These are phyloP conservation scores for Plecotus auritus DNA, from an alignment of 2,113 vertebrate species.

Conservation along the genomic window DNA sequence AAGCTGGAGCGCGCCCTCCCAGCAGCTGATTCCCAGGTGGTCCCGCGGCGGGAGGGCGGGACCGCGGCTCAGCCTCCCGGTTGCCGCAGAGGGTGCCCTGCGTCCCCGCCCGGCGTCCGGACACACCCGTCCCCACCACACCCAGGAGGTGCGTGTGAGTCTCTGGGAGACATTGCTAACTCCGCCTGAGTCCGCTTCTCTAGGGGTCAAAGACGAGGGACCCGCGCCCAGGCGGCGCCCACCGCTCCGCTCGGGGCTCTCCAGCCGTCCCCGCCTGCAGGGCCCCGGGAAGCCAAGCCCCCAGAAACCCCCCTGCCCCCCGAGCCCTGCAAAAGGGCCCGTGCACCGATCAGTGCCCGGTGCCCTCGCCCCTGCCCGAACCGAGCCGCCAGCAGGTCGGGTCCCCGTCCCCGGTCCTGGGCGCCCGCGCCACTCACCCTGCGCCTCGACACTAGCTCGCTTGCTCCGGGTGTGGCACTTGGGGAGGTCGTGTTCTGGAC, in stretches of 20 bases:
- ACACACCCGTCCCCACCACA: background rate
- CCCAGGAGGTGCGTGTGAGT: background rate
- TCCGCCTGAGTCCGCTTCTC: background rate
- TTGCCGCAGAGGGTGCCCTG: background rate
- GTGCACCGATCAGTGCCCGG: background rate
- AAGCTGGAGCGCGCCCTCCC: accelerated
- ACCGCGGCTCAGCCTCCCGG: background rate
- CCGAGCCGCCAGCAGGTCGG: accelerated
- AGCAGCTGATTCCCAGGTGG: background rate
- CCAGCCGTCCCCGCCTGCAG: background rate
- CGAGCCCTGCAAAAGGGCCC: background rate
- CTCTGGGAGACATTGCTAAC: background rate
- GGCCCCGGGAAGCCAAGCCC: background rate
- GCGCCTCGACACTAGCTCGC: background rate
- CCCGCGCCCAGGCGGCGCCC: background rate
- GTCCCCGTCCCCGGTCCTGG: background rate
- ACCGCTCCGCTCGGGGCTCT: background rate
- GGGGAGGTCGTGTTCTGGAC: accelerated
- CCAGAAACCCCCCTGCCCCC: background rate
- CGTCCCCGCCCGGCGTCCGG: background rate
- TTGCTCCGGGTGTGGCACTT: background rate
- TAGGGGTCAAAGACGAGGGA: accelerated
- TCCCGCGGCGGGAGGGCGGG: background rate
- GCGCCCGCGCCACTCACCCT: background rate
- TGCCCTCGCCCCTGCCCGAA: background rate